Evolutionary conservation across 2,113 vertebrate species (phyloP), one percentile per base, ranked within the genome.

Genomic region (Microtus montanus): DNA sequence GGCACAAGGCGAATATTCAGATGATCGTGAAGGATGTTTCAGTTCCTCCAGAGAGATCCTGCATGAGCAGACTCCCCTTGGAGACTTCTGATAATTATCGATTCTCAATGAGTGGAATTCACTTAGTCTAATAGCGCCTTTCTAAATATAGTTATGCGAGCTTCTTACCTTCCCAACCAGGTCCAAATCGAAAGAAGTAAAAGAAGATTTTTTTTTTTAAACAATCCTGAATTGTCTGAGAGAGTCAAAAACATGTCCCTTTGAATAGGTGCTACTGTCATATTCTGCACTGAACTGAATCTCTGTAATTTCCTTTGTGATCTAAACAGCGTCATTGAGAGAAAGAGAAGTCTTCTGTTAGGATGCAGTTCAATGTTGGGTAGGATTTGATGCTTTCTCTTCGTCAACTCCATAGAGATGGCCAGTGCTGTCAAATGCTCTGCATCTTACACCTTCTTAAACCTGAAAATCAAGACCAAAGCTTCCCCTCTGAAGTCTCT

Each of bases 21-120:
- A 64, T 80, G 84, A 94, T 85, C 38, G 64, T 92, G 35, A 41
- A 93, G 89, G 92, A 54, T 73, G 92, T 91, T 83, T 82, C 35
- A 47, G 28, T 74, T 95, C 78, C 84, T 92, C 89, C 82, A 70
- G 61, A 91, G 82, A 87, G 22, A 63, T 44, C 64, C 89, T 87
- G 80, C 87, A 30, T 70, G 73, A 95, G 54, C 66, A 64, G 47
- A 91, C 52, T 93, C 71, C 93, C 87, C 82, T 95, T 94, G 64
- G 91, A 92, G 96, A 96, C 79, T 90, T 94, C 95, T 89, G 89
- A 94, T 96, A 96, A 96, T 96, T 96, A 96, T 74, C 91, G 61
- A 83, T 95, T 96, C 77, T 90, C 93, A 92, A 49, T 75, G 87
- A 96, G 93, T 5, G 0, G 71, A 96, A 96, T 82, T 86, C 54